These are phyloP conservation scores for Acanthosoma haemorrhoidale DNA, from an alignment of 2,888 invertebrate species.

Conservation along the genomic window DNA sequence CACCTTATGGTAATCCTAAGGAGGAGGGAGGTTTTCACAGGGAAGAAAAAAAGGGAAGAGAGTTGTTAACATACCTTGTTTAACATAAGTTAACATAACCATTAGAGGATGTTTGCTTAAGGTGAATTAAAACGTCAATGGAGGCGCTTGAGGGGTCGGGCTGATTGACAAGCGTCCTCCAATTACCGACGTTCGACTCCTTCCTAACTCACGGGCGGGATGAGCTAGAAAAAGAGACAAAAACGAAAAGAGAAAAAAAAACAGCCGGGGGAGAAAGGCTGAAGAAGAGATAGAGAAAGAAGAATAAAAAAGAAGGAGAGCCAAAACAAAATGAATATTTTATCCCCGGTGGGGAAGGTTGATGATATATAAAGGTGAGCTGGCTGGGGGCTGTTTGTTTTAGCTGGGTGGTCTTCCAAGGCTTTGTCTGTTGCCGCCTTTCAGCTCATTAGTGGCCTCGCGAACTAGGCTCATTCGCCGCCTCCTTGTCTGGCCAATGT, in stretches of 20 bases:
- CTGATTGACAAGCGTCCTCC: neutral
- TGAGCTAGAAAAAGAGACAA: neutral
- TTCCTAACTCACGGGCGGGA: no score
- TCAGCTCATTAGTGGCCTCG: no score
- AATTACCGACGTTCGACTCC: slow-evolving; percentile 3
- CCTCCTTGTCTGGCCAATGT: no score
- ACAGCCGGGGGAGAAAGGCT: neutral
- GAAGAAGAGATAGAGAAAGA: neutral
- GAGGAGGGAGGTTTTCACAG: no score
- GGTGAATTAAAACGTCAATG: slow-evolving; percentile 16
- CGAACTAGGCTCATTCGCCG: no score
- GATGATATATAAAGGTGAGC: neutral
- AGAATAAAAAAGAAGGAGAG: neutral
- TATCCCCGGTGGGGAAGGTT: neutral
- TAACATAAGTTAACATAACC: neutral
- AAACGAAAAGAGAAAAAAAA: neutral
- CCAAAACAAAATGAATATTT: neutral
- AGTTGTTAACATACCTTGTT: neutral
- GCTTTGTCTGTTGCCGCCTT: neutral
- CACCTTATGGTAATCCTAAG: neutral
- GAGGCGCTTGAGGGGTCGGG: slow-evolving; percentile 2
- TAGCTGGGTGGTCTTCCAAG: neutral
- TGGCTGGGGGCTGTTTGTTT: neutral
- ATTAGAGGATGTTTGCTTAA: slow-evolving; percentile 14
- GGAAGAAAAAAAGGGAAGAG: neutral